phyloP scores from a whole-genome alignment of 2,888 invertebrate species.

The Copidosoma aretas region DNA sequence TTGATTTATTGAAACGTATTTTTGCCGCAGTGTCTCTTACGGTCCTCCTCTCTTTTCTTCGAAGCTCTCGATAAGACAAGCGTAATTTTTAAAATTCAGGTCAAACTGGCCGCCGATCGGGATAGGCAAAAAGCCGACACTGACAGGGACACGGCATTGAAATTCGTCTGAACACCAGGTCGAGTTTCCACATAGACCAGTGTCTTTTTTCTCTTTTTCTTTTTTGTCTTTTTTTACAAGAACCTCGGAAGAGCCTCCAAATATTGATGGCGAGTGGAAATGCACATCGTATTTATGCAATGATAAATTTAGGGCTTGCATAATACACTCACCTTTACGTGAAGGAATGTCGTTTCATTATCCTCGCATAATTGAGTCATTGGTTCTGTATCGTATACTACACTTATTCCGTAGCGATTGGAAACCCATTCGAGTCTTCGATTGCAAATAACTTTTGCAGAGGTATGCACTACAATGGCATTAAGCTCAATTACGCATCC shows the following conservation, averaged over 20 bases:
- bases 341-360: neutral
- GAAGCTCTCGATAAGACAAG: conserved; percentile 33
- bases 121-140: conserved; percentile 38
- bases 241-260: neutral
- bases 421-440: too few species aligned
- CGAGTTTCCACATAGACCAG: neutral
- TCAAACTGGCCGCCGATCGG: conserved; percentile 39
- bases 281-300: neutral
- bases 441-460: too few species aligned
- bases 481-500: too few species aligned
- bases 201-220: neutral
- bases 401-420: too few species aligned
- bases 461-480: too few species aligned
- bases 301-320: neutral
- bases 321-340: neutral
- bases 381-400: too few species aligned
- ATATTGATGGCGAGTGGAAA: neutral
- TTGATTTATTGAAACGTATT: conserved; percentile 35
- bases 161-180: neutral
- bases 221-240: too few species aligned
- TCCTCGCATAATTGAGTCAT: neutral
- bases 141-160: conserved; percentile 16
- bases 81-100: conserved; percentile 34
- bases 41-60: neutral
- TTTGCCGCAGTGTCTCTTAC: conserved; percentile 16